phyloP scores from a whole-genome alignment of 2,797 vertebrate genomes.

The Characodon lateralis region DNA sequence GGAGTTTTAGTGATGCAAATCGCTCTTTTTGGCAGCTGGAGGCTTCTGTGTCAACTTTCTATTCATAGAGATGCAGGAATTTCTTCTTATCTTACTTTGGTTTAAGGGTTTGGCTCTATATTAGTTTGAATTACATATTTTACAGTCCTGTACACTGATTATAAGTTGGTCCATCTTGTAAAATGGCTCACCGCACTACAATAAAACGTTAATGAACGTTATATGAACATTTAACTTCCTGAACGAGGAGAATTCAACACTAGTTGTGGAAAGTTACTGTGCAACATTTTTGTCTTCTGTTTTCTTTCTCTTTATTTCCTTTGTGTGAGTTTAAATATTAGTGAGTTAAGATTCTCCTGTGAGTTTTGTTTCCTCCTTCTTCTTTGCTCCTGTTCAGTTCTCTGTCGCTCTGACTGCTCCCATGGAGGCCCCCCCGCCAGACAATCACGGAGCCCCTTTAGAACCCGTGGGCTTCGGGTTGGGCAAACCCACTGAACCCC shows the following conservation, averaged over 20 bases:
- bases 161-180: not conserved
- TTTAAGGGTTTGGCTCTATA: not conserved
- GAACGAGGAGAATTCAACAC: not conserved
- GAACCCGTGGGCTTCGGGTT: slow-evolving; percentile 70
- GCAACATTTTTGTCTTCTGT: not conserved
- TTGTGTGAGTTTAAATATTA: not conserved
- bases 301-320: not conserved
- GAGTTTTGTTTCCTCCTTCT: slow-evolving; percentile 29
- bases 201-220: not conserved
- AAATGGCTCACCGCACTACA: not conserved
- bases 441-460: slow-evolving; percentile 69
- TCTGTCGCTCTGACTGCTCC: slow-evolving; percentile 68
- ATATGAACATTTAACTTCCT: not conserved
- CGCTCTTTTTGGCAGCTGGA: slow-evolving; percentile 23
- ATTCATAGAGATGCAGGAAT: slow-evolving; percentile 23
- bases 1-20: slow-evolving; percentile 31
- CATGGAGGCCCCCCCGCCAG: slow-evolving; percentile 79
- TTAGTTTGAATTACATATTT: not conserved
- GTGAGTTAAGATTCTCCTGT: slow-evolving; percentile 7
- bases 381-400: slow-evolving; percentile 78
- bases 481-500: slow-evolving; percentile 46
- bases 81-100: not conserved
- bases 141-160: not conserved
- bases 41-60: slow-evolving; percentile 24
- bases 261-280: not conserved